A percentile compares a stretch with the other conserved stretches of the same genome.
Conservation (phyloP, 35 echinoderm and acorn worm genomes). For the Lytechinus variegatus region DNA sequence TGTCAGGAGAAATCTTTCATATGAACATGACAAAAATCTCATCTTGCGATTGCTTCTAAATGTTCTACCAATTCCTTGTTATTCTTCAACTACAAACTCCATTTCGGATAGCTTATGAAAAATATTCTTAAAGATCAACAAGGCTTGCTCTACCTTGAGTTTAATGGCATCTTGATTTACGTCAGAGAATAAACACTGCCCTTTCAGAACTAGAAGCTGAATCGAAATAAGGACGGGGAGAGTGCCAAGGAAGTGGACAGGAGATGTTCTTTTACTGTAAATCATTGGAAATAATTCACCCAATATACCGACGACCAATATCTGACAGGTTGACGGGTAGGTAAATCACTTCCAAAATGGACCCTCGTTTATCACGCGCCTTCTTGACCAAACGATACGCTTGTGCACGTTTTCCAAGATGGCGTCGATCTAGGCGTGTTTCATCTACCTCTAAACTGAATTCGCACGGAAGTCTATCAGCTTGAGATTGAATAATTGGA, state of each 20-base stretch:
- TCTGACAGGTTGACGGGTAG: neutral
- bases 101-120: neutral
- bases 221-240: neutral
- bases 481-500: neutral
- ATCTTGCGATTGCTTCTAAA: too few relatives aligned
- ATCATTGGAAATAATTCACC: neutral
- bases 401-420: neutral
- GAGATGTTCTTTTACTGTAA: neutral
- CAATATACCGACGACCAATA: neutral
- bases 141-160: neutral
- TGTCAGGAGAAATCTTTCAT: too few relatives aligned
- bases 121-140: neutral
- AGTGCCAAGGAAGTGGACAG: neutral
- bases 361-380: neutral
- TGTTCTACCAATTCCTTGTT: neutral
- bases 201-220: neutral
- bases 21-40: too few relatives aligned
- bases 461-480: neutral
- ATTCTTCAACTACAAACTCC: neutral
- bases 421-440: neutral
- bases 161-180: neutral
- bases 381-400: neutral
- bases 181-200: neutral
- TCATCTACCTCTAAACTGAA: neutral
- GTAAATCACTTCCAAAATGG: neutral